These are phyloP conservation scores for Schizaphis graminum DNA, from an alignment of 2,888 invertebrate species.

Conservation along the genomic window DNA sequence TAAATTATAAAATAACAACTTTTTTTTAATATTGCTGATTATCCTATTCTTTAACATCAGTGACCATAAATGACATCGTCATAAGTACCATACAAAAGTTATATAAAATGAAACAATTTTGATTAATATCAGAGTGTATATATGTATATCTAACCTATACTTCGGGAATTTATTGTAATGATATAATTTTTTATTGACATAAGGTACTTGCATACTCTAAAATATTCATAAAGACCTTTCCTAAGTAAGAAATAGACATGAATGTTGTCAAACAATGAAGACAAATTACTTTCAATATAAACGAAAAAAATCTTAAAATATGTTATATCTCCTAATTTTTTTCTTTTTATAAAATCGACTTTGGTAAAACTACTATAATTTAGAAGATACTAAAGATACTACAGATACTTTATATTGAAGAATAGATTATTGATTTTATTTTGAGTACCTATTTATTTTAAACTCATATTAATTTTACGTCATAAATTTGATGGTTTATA, in stretches of 20 bases:
- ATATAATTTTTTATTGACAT: background rate
- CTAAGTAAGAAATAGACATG: background rate
- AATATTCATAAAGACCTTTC: background rate
- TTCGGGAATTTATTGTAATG: background rate
- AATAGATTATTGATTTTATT: background rate
- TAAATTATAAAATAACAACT: conserved; percentile 5
- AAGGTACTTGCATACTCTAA: background rate
- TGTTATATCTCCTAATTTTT: background rate
- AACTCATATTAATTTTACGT: background rate
- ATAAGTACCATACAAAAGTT: background rate
- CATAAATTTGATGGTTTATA: background rate
- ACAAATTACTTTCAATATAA: background rate
- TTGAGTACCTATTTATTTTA: background rate
- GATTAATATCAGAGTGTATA: background rate
- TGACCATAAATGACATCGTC: background rate
- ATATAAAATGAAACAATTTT: background rate
- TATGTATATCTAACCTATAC: background rate
- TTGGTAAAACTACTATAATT: background rate
- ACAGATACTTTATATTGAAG: background rate
- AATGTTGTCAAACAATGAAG: background rate
- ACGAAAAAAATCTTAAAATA: background rate
- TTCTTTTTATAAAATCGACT: background rate
- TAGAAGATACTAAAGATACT: background rate
- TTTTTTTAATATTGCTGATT: background rate
- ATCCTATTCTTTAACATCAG: background rate